Evolutionary conservation across 2,888 invertebrate species (phyloP).

Genomic region (Choristoneura rosaceana): DNA sequence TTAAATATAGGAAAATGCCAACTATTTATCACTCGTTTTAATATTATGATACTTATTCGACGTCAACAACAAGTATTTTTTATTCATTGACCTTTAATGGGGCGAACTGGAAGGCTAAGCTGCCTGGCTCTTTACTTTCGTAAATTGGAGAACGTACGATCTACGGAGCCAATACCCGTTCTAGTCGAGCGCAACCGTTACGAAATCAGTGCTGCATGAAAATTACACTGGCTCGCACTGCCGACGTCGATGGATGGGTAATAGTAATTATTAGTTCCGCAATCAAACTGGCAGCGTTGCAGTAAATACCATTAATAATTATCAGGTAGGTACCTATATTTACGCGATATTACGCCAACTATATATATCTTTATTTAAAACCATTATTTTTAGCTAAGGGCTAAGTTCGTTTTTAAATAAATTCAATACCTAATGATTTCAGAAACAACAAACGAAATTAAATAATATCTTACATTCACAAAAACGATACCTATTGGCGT

Average conservation of each 20-base stretch:
- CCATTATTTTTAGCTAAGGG: background rate
- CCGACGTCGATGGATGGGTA: conserved; percentile 44
- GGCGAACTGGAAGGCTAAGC: conserved; percentile 33
- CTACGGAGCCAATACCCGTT: conserved; percentile 79
- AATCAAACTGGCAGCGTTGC: conserved; percentile 23
- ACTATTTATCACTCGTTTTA: conserved; percentile 34
- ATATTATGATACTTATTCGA: conserved; percentile 7
- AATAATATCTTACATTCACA: background rate
- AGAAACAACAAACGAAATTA: conserved; percentile 4
- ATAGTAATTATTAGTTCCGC: conserved; percentile 44
- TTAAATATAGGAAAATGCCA: conserved; percentile 77
- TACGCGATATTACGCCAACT: background rate
- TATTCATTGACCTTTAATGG: conserved; percentile 36
- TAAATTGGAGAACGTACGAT: conserved; percentile 65
- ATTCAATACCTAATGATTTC: background rate
- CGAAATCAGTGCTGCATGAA: conserved; percentile 83
- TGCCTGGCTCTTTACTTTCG: conserved; percentile 42
- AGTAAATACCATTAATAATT: background rate
- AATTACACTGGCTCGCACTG: conserved; percentile 64
- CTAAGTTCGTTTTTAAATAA: background rate
- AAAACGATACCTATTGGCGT: conserved; percentile 16
- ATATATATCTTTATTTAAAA: background rate
- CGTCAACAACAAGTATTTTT: conserved; percentile 10
- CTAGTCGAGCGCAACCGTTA: conserved; percentile 84
- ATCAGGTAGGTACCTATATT: background rate